These are phyloP conservation scores for Dendrocincla tyrannina DNA, from an alignment of 2,797 vertebrate species.

Conservation along the genomic window DNA sequence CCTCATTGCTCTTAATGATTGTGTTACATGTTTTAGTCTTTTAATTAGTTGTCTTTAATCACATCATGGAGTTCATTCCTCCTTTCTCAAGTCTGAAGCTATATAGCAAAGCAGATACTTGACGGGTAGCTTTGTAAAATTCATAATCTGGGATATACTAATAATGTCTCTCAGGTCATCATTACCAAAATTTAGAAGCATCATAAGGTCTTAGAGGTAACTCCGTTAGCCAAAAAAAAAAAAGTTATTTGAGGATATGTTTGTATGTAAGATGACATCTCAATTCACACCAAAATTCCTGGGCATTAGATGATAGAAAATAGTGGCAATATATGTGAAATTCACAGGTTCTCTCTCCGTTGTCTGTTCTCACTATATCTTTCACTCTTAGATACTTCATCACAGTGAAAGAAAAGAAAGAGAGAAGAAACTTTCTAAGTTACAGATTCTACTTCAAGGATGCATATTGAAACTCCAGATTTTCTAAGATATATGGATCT, in stretches of 20 bases:
- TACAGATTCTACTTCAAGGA: background rate
- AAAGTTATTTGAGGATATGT: background rate
- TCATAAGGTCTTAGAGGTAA: conserved; percentile 13
- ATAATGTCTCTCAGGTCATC: conserved; percentile 47
- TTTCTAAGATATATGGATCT: background rate
- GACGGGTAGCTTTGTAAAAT: conserved; percentile 47
- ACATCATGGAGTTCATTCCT: background rate
- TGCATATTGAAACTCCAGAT: background rate
- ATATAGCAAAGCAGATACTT: conserved; percentile 2
- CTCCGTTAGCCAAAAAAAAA: background rate
- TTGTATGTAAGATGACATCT: background rate
- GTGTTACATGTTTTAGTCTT: conserved; percentile 2
- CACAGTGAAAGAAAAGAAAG: background rate
- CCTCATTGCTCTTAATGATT: background rate
- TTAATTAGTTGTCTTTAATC: conserved; percentile 32
- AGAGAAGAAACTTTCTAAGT: background rate
- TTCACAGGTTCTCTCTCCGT: background rate
- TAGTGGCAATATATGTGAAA: background rate
- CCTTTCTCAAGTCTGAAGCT: background rate
- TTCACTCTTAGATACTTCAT: background rate
- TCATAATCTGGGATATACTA: conserved; percentile 35
- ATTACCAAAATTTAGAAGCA: conserved; percentile 50
- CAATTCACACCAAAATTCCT: background rate
- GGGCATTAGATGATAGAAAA: background rate
- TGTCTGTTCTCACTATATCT: background rate